Conservation (phyloP, 64 coral and sea anemone species). For the Stichodactyla helianthus region DNA sequence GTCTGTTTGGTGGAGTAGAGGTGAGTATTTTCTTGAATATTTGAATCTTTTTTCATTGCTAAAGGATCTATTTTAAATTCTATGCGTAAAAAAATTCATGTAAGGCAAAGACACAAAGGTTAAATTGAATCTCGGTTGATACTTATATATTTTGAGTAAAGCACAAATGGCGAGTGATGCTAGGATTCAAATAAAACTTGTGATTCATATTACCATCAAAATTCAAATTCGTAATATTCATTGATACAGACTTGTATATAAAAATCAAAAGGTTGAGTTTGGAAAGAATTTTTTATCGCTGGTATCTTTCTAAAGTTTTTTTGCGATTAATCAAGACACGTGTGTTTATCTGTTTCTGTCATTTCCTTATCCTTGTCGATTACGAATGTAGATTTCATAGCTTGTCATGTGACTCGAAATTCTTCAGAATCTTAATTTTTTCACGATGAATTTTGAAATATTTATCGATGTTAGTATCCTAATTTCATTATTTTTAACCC, state of each 20-base stretch:
- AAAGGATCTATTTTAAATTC: neutral
- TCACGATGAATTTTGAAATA: too few species aligned
- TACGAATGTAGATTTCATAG: neutral
- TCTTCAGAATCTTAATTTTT: too few species aligned
- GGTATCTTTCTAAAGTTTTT: neutral
- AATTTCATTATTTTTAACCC: too few species aligned
- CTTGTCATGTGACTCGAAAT: neutral
- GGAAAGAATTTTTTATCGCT: neutral
- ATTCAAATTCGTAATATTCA: too few species aligned
- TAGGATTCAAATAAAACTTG: too few species aligned
- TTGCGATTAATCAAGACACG: neutral
- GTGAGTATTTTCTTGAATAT: conserved; percentile 25
- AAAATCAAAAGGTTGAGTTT: neutral
- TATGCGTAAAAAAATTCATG: neutral
- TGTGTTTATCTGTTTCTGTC: conserved; percentile 8
- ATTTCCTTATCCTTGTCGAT: neutral
- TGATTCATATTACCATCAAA: too few species aligned
- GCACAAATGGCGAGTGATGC: too few species aligned
- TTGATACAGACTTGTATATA: neutral
- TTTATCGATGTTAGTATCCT: too few species aligned
- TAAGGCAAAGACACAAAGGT: neutral
- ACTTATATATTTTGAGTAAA: neutral
- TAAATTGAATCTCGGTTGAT: neutral
- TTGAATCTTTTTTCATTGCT: neutral
- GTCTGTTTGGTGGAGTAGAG: conserved; percentile 91